These are phyloP conservation scores for Limanda limanda DNA, from an alignment of 2,113 vertebrate species.

Conservation along the genomic window DNA sequence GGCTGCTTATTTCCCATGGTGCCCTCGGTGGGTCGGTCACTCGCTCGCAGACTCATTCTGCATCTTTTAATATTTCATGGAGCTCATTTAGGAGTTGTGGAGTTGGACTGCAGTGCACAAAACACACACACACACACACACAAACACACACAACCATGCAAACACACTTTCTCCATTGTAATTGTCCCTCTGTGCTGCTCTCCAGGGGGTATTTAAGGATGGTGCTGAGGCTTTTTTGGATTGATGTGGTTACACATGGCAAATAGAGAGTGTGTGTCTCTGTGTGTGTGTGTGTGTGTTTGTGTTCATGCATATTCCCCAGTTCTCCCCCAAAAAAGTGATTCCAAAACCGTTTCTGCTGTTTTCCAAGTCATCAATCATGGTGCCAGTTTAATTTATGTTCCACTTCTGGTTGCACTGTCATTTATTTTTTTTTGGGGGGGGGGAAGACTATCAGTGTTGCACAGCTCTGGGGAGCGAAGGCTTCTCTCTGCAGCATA, in stretches of 20 bases:
- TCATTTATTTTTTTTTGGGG: constrained; percentile 91
- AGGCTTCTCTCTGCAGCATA: constrained; percentile 58
- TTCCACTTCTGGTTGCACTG: constrained; percentile 95
- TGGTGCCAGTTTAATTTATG: constrained; percentile 96
- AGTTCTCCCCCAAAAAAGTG: constrained; percentile 84
- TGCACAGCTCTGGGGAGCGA: constrained; percentile 87
- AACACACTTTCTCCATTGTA: constrained; percentile 68
- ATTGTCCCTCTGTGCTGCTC: constrained; percentile 60
- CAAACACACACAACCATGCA: constrained; percentile 41
- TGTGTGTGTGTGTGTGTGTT: constrained; percentile 26
- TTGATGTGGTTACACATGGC: constrained; percentile 86
- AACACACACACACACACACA: constrained; percentile 69
- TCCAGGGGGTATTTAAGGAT: constrained; percentile 92
- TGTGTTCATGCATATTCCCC: constrained; percentile 79
- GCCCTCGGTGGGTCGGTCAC: constrained; percentile 67
- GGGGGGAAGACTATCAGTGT: constrained; percentile 81
- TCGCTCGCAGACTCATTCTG: constrained; percentile 70
- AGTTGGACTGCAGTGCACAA: constrained; percentile 74
- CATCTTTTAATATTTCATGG: constrained; percentile 95
- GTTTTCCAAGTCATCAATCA: constrained; percentile 92
- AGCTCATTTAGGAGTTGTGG: constrained; percentile 88
- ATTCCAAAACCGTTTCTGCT: constrained; percentile 83
- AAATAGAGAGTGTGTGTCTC: constrained; percentile 37
- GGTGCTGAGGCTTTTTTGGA: constrained; percentile 79
- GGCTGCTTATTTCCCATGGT: constrained; percentile 80